These are phyloP conservation scores for Lepilemur septentrionalis DNA, from an alignment of 2,797 vertebrate species.

Conservation along the genomic window DNA sequence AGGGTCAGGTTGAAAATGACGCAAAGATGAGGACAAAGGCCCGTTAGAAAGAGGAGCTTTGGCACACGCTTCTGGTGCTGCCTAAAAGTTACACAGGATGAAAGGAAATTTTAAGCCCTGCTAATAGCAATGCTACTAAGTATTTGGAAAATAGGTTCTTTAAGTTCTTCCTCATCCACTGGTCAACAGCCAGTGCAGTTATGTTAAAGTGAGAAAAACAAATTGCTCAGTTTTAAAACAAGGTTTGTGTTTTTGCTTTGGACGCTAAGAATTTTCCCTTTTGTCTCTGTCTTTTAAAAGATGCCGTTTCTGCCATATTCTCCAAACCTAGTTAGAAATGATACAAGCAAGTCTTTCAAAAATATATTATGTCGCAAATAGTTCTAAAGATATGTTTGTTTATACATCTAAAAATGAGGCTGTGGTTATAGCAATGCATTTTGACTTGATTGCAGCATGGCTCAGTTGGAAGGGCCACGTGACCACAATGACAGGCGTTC, in stretches of 20 bases:
- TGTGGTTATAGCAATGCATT: conserved; percentile 22
- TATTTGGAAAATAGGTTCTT: conserved; percentile 7
- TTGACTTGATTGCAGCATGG: background rate
- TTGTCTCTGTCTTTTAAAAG: conserved; percentile 35
- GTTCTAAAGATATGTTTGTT: conserved; percentile 26
- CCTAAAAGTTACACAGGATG: background rate
- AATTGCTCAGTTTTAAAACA: conserved; percentile 7
- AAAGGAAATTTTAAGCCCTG: background rate
- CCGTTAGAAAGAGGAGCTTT: background rate
- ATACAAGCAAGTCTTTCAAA: conserved; percentile 35
- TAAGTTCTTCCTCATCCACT: background rate
- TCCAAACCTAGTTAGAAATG: conserved; percentile 37
- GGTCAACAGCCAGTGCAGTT: background rate
- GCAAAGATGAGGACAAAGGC: background rate
- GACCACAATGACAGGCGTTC: conserved; percentile 54
- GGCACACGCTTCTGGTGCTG: background rate
- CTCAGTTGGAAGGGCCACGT: conserved; percentile 11
- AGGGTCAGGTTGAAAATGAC: background rate
- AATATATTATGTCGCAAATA: conserved; percentile 18
- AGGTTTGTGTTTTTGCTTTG: conserved; percentile 30
- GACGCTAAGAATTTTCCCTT: background rate
- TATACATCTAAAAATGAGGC: conserved; percentile 47
- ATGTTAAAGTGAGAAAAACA: background rate
- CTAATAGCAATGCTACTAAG: background rate
- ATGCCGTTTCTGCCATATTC: conserved; percentile 1